phyloP scores from a whole-genome alignment of 2,797 vertebrate genomes.

The Pterois miles region DNA sequence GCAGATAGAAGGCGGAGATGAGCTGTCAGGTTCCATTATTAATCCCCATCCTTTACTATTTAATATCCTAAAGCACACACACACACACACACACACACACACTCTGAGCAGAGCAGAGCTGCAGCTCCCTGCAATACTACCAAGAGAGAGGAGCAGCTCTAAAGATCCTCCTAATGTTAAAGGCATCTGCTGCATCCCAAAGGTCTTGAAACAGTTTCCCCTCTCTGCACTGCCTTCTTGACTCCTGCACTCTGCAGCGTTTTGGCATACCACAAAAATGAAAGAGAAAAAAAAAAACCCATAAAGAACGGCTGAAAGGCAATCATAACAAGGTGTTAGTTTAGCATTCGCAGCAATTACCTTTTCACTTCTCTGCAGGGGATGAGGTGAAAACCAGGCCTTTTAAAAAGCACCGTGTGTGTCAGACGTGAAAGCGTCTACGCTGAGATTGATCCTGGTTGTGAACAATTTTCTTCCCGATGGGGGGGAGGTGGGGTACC shows the following conservation, averaged over 20 bases:
- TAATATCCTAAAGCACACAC: slow-evolving; percentile 76
- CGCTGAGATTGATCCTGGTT: slow-evolving; percentile 41
- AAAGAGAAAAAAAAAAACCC: not conserved
- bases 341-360: slow-evolving; percentile 62
- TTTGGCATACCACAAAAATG: slow-evolving; percentile 24
- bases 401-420: slow-evolving; percentile 46
- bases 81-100: slow-evolving; percentile 41
- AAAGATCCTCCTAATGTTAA: slow-evolving; percentile 62
- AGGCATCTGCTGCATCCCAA: slow-evolving; percentile 63
- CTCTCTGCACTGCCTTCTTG: slow-evolving; percentile 27
- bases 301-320: slow-evolving; percentile 53
- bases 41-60: slow-evolving; percentile 84
- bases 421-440: slow-evolving; percentile 37
- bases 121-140: slow-evolving; percentile 59
- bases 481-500: not conserved
- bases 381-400: slow-evolving; percentile 52
- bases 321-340: slow-evolving; percentile 68
- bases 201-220: slow-evolving; percentile 58
- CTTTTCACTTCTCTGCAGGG: slow-evolving; percentile 65
- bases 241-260: slow-evolving; percentile 34
- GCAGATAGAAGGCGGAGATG: slow-evolving; percentile 82
- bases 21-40: slow-evolving; percentile 84
- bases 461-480: slow-evolving; percentile 33
- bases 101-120: slow-evolving; percentile 59
- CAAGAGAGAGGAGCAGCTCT: slow-evolving; percentile 37